Conservation (phyloP, 2,888 invertebrate genomes). For the Polydrusus tereticollis region DNA sequence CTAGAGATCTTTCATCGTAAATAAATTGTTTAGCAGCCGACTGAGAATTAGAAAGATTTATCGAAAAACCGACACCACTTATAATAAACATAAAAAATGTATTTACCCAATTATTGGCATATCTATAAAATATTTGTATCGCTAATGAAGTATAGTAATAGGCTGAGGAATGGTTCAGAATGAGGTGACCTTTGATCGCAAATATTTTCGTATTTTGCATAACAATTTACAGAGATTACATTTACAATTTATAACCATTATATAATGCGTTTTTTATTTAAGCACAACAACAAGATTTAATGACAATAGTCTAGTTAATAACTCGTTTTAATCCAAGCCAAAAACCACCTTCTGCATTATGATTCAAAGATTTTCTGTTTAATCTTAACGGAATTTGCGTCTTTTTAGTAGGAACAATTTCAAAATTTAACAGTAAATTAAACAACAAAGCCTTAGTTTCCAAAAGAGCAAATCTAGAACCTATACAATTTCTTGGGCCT, state of each 20-base stretch:
- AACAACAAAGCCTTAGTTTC: conserved; percentile 56
- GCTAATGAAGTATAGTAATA: neutral
- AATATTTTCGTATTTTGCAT: neutral
- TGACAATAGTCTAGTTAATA: neutral
- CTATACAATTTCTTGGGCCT: conserved; percentile 76
- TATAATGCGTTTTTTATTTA: no score
- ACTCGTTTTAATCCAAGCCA: conserved; percentile 30
- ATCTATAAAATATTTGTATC: neutral
- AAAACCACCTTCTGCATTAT: conserved; percentile 29
- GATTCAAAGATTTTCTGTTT: conserved; percentile 32
- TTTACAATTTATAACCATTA: neutral
- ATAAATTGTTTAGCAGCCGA: no score
- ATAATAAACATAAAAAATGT: neutral
- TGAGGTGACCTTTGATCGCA: neutral
- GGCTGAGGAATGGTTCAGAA: neutral
- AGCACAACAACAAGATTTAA: no score
- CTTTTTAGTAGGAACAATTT: conserved; percentile 54
- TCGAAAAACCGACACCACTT: no score
- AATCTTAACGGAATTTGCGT: conserved; percentile 56
- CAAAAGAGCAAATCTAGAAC: conserved; percentile 61
- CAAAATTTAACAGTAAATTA: conserved; percentile 54
- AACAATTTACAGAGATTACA: neutral
- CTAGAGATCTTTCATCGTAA: no score
- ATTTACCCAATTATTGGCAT: neutral
- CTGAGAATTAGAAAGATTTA: no score